Evolutionary conservation across 2,797 vertebrate genomes (phyloP).

Genomic region (Poecilia velifera): DNA sequence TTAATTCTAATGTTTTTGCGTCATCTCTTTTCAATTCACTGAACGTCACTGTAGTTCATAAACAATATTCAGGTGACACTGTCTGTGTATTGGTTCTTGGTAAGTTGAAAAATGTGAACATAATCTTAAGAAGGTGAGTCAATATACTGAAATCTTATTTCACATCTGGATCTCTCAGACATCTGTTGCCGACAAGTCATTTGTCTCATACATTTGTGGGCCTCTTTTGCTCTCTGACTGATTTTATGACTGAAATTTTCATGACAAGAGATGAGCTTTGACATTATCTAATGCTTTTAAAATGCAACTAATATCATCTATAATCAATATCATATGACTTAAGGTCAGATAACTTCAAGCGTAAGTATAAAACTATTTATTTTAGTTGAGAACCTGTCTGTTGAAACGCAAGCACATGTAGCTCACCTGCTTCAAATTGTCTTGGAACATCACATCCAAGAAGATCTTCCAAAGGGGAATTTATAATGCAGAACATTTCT

Average conservation of each 20-base stretch:
- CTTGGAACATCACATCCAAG: conserved; percentile 46
- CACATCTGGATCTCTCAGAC: conserved; percentile 52
- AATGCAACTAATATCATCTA: conserved; percentile 47
- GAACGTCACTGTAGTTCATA: background rate
- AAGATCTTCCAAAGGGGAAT: conserved; percentile 23
- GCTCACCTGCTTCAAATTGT: conserved; percentile 74
- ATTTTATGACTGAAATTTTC: conserved; percentile 44
- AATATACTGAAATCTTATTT: conserved; percentile 18
- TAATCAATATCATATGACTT: conserved; percentile 47
- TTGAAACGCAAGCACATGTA: conserved; percentile 50
- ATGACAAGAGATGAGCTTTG: conserved; percentile 37
- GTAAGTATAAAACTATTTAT: conserved; percentile 43
- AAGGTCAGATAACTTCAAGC: conserved; percentile 39
- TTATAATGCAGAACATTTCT: conserved; percentile 13
- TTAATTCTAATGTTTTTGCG: background rate
- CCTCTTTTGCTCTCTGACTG: conserved; percentile 36
- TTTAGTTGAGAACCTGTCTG: conserved; percentile 50
- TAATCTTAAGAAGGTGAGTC: conserved; percentile 2
- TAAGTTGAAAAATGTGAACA: conserved; percentile 6
- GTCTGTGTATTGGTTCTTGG: background rate
- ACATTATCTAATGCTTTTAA: conserved; percentile 38
- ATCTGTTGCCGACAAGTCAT: conserved; percentile 46
- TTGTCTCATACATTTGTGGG: conserved; percentile 26
- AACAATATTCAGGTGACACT: background rate
- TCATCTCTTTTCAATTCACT: background rate